Conservation (phyloP, 2,797 vertebrate genomes). For the Chaunax sp. region DNA sequence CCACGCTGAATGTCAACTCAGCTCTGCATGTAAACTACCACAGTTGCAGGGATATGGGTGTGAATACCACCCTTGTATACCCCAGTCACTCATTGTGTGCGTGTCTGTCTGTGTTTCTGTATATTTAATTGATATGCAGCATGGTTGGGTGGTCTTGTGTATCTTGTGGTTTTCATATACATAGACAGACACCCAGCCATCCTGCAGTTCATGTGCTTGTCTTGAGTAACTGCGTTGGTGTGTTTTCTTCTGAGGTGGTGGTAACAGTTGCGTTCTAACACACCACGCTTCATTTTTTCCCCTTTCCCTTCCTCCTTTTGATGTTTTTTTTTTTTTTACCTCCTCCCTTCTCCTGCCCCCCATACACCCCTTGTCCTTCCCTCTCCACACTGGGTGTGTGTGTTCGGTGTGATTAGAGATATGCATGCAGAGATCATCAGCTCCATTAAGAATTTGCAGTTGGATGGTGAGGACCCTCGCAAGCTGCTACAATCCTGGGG, state of each 20-base stretch:
- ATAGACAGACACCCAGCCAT: constrained; percentile 64
- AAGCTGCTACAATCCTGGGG: constrained; percentile 94
- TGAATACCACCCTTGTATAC: constrained; percentile 50
- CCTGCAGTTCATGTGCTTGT: constrained; percentile 48
- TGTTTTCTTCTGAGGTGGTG: constrained; percentile 60
- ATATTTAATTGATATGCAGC: constrained; percentile 42
- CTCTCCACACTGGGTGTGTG: constrained; percentile 49
- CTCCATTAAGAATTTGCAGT: constrained; percentile 96
- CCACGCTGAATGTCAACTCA: constrained; percentile 47
- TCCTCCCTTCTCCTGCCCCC: constrained; percentile 15
- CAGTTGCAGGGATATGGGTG: constrained; percentile 41
- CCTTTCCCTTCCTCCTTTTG: constrained; percentile 35
- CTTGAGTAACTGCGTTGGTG: constrained; percentile 44
- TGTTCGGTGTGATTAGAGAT: constrained; percentile 84
- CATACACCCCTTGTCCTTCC: constrained; percentile 55
- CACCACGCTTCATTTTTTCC: constrained; percentile 15
- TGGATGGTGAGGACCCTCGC: constrained; percentile 95
- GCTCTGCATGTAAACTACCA: constrained; percentile 76
- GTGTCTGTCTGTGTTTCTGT: constrained; percentile 14
- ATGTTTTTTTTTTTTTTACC: constrained; percentile 16
- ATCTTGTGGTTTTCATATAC: constrained; percentile 51
- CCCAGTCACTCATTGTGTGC: constrained; percentile 19
- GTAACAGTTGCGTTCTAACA: constrained; percentile 65
- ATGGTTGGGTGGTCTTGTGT: constrained; percentile 73
- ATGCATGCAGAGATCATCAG: constrained; percentile 98